phyloP scores from a whole-genome alignment of 2,888 invertebrate genomes.

The Pilophorus perplexus region DNA sequence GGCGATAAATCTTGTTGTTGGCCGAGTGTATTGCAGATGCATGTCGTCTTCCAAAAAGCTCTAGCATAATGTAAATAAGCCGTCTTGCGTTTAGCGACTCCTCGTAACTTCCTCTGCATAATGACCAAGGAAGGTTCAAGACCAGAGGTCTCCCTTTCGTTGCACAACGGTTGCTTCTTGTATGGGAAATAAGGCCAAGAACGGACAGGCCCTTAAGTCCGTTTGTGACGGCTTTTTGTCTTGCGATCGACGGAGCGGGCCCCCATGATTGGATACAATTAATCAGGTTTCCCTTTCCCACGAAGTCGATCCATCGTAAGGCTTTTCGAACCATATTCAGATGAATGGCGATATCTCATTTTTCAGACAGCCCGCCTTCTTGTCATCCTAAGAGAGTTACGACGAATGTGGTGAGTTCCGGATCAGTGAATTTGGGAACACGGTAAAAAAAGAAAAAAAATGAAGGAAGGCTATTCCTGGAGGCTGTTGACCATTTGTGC shows the following conservation, averaged over 20 bases:
- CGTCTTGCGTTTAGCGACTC: too few relatives aligned
- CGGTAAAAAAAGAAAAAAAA: too few relatives aligned
- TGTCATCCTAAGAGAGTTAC: neutral
- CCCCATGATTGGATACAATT: conserved; percentile 7
- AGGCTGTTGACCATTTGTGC: too few relatives aligned
- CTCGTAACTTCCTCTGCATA: too few relatives aligned
- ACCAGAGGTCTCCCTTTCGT: too few relatives aligned
- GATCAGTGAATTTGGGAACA: neutral
- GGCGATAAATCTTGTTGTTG: too few relatives aligned
- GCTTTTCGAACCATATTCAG: conserved; percentile 14
- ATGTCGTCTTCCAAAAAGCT: too few relatives aligned
- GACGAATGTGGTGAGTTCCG: neutral
- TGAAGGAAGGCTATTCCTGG: too few relatives aligned
- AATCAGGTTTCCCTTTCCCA: conserved; percentile 9
- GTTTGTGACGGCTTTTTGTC: conserved; percentile 10
- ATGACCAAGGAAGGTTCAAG: too few relatives aligned
- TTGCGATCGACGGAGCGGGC: neutral
- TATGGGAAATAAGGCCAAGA: conserved; percentile 20
- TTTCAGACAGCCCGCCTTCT: neutral
- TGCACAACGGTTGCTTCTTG: conserved; percentile 3
- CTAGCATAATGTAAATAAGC: too few relatives aligned
- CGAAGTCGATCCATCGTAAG: conserved; percentile 4
- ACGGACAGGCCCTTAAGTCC: neutral
- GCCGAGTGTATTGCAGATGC: too few relatives aligned
- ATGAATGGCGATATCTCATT: conserved; percentile 1